These are phyloP conservation scores for Talpa occidentalis DNA, from an alignment of 2,113 vertebrate species.

Conservation along the genomic window DNA sequence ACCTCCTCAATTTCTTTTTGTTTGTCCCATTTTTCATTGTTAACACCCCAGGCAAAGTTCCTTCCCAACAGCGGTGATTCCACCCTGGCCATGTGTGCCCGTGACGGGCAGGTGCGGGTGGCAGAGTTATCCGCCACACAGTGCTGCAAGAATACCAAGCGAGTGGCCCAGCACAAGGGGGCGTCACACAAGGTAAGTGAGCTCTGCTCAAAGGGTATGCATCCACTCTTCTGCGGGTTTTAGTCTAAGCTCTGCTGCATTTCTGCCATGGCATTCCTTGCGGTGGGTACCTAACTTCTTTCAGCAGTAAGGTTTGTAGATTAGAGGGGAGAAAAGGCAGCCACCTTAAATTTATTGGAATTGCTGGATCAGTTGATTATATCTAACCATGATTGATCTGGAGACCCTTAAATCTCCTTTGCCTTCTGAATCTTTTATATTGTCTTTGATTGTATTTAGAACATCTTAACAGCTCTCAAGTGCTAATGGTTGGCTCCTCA, in stretches of 20 bases:
- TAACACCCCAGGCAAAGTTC: constrained; percentile 92
- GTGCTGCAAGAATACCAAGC: constrained; percentile 96
- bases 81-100: constrained; percentile 96
- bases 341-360: not conserved
- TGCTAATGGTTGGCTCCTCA: not conserved
- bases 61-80: constrained; percentile 97
- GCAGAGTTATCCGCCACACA: constrained; percentile 97
- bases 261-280: not conserved
- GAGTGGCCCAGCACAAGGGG: constrained; percentile 97
- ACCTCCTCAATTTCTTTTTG: constrained; percentile 11
- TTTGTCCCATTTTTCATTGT: not conserved
- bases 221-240: not conserved
- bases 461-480: not conserved
- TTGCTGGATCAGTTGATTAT: not conserved
- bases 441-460: constrained; percentile 20
- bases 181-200: constrained; percentile 94
- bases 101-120: constrained; percentile 96
- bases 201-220: not conserved
- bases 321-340: not conserved
- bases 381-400: not conserved
- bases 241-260: not conserved
- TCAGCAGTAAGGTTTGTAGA: constrained; percentile 7
- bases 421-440: not conserved
- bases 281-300: not conserved
- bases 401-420: not conserved